Evolutionary conservation across 2,113 vertebrate species (phyloP).

Genomic region (Podarcis raffonei): DNA sequence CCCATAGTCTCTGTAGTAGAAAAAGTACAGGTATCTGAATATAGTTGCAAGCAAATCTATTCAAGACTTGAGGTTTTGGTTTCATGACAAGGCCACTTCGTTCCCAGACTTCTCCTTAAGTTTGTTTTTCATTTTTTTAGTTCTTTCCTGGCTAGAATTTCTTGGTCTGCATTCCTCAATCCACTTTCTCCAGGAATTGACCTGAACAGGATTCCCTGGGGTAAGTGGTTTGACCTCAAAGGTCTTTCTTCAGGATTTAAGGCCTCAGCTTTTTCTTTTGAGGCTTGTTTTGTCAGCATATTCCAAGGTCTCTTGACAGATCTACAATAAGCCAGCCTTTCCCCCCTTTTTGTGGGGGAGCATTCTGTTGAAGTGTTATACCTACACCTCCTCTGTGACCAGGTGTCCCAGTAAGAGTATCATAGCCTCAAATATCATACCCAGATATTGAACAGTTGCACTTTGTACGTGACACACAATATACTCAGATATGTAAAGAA

Average conservation of each 20-base stretch:
- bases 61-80: not conserved
- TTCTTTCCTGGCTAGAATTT: slow-evolving; percentile 9
- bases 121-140: slow-evolving; percentile 9
- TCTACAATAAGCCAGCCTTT: not conserved
- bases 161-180: slow-evolving; percentile 15
- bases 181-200: slow-evolving; percentile 29
- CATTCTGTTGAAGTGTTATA: not conserved
- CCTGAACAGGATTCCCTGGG: slow-evolving; percentile 21
- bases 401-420: not conserved
- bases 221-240: slow-evolving; percentile 16
- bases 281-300: not conserved
- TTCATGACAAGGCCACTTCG: not conserved
- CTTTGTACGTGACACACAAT: not conserved
- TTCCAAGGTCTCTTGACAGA: slow-evolving; percentile 9
- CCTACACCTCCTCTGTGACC: not conserved
- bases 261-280: not conserved
- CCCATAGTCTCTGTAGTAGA: not conserved
- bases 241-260: not conserved
- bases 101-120: not conserved
- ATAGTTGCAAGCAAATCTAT: not conserved
- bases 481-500: not conserved
- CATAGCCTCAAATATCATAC: not conserved
- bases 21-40: not conserved
- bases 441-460: accelerated
- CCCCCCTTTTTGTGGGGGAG: not conserved